A percentile compares a stretch with the other conserved stretches of the same genome.
Conservation (phyloP, 35 echinoderm and acorn worm genomes). For the Eucidaris tribuloides region DNA sequence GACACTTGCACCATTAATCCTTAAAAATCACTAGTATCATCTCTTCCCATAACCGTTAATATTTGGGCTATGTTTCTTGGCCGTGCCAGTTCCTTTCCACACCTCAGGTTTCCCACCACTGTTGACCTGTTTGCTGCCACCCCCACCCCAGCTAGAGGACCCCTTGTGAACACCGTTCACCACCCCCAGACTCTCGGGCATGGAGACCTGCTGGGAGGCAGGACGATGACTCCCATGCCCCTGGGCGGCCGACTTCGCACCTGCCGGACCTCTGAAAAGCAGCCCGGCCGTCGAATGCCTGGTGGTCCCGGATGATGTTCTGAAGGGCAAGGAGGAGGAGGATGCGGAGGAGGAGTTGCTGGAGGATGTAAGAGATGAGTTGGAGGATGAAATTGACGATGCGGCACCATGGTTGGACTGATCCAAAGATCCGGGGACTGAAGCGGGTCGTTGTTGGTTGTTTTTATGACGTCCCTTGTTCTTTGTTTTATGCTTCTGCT, state of each 20-base stretch:
- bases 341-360: slow-evolving; percentile 5
- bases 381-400: slow-evolving; percentile 12
- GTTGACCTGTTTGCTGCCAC: neutral
- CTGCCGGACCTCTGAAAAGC: neutral
- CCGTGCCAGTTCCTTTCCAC: too few species aligned
- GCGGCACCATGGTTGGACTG: neutral
- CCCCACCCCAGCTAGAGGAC: neutral
- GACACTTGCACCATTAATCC: too few species aligned
- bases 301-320: neutral
- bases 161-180: slow-evolving; percentile 5
- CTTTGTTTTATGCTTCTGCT: neutral
- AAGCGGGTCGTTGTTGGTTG: neutral
- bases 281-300: slow-evolving; percentile 11
- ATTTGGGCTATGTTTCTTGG: neutral
- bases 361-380: too few species aligned
- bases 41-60: neutral
- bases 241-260: neutral
- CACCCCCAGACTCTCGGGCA: neutral
- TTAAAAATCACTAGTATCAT: too few species aligned
- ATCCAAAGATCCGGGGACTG: too few species aligned
- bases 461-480: slow-evolving; percentile 11
- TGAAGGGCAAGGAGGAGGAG: neutral
- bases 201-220: too few species aligned
- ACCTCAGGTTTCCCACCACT: too few species aligned
- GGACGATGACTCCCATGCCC: too few species aligned